Conservation (phyloP, 1,140 invertebrate species). For the Ceratina calcarata region DNA sequence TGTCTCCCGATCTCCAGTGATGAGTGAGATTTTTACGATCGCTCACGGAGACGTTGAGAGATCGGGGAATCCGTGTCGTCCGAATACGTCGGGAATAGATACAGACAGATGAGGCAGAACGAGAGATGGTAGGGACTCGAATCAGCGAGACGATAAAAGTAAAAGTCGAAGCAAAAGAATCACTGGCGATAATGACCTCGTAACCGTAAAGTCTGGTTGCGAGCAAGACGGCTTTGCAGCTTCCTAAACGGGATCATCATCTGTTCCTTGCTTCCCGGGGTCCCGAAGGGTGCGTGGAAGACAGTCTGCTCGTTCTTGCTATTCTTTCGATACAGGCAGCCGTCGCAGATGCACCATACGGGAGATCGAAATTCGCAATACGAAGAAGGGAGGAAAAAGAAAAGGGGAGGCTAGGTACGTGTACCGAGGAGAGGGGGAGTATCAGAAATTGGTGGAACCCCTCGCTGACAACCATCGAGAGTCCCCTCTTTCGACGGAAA, state of each 20-base stretch:
- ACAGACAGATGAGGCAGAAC: no score
- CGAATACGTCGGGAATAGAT: no score
- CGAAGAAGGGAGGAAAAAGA: conserved; percentile 14
- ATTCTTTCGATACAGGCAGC: conserved; percentile 70
- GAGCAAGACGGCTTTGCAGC: conserved; percentile 65
- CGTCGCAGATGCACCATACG: conserved; percentile 72
- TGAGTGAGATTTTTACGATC: no score
- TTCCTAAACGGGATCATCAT: conserved; percentile 78
- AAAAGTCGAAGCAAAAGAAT: conserved; percentile 36
- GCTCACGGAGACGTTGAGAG: no score
- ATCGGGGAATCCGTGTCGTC: no score
- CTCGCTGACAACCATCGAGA: conserved; percentile 7
- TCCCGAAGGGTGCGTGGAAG: conserved; percentile 50
- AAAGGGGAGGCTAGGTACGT: neutral
- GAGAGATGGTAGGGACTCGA: no score
- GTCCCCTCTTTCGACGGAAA: conserved; percentile 24
- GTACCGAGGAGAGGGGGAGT: neutral
- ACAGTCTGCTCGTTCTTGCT: conserved; percentile 66
- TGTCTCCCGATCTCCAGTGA: no score
- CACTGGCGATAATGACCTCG: conserved; percentile 68
- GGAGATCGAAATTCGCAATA: conserved; percentile 61
- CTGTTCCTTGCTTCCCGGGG: conserved; percentile 70
- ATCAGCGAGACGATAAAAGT: no score
- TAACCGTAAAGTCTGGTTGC: conserved; percentile 65
- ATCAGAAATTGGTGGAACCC: conserved; percentile 17